Evolutionary conservation across 2,797 vertebrate species (phyloP), one percentile per base, ranked within the genome.

Genomic region (Sebastes flavidus): DNA sequence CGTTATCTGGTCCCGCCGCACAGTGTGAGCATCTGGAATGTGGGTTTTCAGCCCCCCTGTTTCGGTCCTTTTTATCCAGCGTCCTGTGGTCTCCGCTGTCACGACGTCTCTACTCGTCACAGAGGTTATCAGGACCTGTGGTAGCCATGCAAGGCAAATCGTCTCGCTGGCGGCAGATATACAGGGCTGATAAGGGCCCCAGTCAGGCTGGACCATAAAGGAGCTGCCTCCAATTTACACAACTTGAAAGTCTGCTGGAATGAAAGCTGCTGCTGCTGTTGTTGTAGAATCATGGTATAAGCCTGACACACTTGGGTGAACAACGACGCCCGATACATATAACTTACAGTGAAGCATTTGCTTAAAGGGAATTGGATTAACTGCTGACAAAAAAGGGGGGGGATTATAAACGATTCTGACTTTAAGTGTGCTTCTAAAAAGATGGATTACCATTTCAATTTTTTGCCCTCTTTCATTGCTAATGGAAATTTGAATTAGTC

Each of bases 321-420:
- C 89, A 88, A 83, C 78, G 84, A 82, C 65, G 79, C 68, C 81
- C 63, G 82, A 91, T 87, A 88, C 78, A 84, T 89, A 87, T 72
- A 90, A 80, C 85, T 91, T 90, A 87, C 78, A 88, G 87, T 71
- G 72, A 75, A 72, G 61, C 81, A 70, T 83, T 72, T 79, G 55
- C 87, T 91, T 86, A 69, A 79, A 34, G 87, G 87, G 78, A 93
- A 94, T 92, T 91, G 93, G 91, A 93, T 94, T 94, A 91, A 87
- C 76, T 60, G 54, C 65, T 80, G 72, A 84, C 81, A 90, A 52
- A 30, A 29, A 49, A 46, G 20, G 13, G 71, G 18, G n/a, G 63
- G 88, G 92, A 90, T 94, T 93, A 94, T 87, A 87, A 88, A 88
- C 11, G 61, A 88, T 83, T 88, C 75, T 75, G 86, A 93, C 87